phyloP scores from a whole-genome alignment of 2,113 vertebrate genomes.

The Cettia cetti region DNA sequence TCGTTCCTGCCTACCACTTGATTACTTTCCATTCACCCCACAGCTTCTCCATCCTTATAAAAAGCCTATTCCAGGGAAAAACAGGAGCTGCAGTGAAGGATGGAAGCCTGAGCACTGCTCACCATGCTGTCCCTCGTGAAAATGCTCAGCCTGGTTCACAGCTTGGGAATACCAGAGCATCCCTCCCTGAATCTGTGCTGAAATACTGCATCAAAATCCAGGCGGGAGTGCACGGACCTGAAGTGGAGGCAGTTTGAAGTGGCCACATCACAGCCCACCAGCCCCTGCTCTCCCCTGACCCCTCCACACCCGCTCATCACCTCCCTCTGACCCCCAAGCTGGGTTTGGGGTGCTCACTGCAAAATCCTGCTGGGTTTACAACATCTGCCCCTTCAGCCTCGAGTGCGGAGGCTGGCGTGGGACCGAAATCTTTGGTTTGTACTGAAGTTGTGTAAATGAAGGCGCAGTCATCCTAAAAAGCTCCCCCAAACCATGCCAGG shows the following conservation, averaged over 20 bases:
- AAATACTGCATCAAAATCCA: background rate
- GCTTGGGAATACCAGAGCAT: background rate
- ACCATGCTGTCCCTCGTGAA: rapidly evolving
- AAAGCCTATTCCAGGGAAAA: background rate
- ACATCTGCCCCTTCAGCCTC: background rate
- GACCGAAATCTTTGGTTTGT: constrained; percentile 55
- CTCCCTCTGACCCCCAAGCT: background rate
- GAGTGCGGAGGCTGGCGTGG: background rate
- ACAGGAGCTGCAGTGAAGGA: background rate
- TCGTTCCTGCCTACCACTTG: background rate
- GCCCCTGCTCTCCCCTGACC: background rate
- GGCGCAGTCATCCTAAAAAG: background rate
- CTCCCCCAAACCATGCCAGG: background rate
- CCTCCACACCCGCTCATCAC: background rate
- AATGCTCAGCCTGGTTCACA: background rate
- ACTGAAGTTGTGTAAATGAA: background rate
- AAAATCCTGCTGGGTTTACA: background rate
- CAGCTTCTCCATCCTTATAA: background rate
- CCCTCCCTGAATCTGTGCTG: background rate
- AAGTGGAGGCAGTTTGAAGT: rapidly evolving
- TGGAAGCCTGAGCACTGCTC: background rate
- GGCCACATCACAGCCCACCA: rapidly evolving
- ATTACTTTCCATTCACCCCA: background rate
- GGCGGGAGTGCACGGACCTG: rapidly evolving
- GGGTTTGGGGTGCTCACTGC: background rate